Conservation (phyloP, 1,140 invertebrate genomes). For the Tribolium madens region DNA sequence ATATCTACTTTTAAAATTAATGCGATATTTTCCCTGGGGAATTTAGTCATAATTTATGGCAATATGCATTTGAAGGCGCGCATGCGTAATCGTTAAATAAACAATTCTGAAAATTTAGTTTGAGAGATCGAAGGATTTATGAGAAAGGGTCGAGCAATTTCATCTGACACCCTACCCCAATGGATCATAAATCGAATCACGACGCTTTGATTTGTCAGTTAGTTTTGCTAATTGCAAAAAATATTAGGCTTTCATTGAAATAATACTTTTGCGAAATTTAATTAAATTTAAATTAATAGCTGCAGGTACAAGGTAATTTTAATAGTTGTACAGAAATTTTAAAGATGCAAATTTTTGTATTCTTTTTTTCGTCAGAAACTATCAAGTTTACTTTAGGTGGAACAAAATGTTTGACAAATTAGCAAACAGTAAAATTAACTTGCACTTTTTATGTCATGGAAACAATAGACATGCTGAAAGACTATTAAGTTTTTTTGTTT, state of each 20-base stretch:
- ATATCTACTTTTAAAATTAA: conserved; percentile 37
- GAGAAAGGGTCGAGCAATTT: conserved; percentile 40
- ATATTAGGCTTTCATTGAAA: neutral
- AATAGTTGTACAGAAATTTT: no score
- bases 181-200: conserved; percentile 39
- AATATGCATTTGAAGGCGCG: conserved; percentile 40
- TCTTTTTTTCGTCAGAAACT: no score
- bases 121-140: conserved; percentile 39
- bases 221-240: neutral
- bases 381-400: no score
- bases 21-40: conserved; percentile 28
- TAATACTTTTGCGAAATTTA: neutral
- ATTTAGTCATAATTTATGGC: conserved; percentile 27
- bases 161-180: conserved; percentile 24
- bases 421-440: no score
- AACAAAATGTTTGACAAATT: no score
- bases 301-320: no score
- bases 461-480: no score
- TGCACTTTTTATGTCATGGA: no score
- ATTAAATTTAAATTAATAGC: neutral
- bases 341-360: no score
- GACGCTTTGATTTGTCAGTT: conserved; percentile 4
- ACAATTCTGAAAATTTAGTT: conserved; percentile 44
- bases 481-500: no score
- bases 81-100: conserved; percentile 42